Evolutionary conservation across 2,797 vertebrate genomes (phyloP).

Genomic region (Platalea minor): DNA sequence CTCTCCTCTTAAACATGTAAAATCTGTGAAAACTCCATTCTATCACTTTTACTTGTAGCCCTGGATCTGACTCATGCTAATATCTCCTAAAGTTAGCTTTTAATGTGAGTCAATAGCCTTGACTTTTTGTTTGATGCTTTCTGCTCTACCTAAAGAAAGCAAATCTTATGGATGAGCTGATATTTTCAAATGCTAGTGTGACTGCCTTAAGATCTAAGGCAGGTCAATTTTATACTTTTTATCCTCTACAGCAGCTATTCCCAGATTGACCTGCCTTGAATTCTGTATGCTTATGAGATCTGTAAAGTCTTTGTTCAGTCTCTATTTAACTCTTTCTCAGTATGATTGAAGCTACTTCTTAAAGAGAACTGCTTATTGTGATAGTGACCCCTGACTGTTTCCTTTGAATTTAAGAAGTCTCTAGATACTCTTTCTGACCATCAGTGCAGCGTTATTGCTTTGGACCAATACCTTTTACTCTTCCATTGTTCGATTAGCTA

Average conservation of each 20-base stretch:
- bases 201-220: slow-evolving; percentile 3
- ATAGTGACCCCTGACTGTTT: slow-evolving; percentile 26
- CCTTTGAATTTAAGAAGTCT: slow-evolving; percentile 35
- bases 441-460: not conserved
- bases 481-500: not conserved
- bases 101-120: not conserved
- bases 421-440: not conserved
- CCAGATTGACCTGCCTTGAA: slow-evolving; percentile 34
- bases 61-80: not conserved
- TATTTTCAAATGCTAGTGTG: not conserved
- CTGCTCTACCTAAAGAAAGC: not conserved
- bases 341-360: slow-evolving; percentile 30
- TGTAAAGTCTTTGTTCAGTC: slow-evolving; percentile 36
- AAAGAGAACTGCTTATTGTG: slow-evolving; percentile 36
- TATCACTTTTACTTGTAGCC: not conserved
- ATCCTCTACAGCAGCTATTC: slow-evolving; percentile 25
- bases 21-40: not conserved
- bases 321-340: slow-evolving; percentile 37
- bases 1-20: not conserved
- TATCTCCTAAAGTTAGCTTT: not conserved
- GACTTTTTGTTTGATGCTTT: not conserved
- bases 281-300: slow-evolving; percentile 52
- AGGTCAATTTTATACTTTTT: slow-evolving; percentile 19
- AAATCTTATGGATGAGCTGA: not conserved
- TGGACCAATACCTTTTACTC: not conserved